Evolutionary conservation across 2,113 vertebrate genomes (phyloP).

Genomic region (Hiodon alosoides): DNA sequence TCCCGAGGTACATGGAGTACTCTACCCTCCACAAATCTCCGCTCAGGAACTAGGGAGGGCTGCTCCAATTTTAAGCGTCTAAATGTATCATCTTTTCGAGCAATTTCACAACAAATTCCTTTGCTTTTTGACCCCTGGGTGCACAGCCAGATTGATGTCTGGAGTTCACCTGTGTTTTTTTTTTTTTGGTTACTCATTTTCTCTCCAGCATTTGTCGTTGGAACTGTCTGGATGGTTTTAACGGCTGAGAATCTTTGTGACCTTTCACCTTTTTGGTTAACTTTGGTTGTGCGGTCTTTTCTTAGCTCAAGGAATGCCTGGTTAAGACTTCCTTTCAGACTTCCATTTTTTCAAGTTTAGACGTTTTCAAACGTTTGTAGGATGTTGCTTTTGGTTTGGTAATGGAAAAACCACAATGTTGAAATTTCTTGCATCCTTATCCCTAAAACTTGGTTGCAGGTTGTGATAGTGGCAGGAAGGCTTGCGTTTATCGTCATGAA

Average conservation of each 20-base stretch:
- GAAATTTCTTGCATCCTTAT: no score
- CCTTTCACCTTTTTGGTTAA: neutral
- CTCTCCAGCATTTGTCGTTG: neutral
- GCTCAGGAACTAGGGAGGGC: neutral
- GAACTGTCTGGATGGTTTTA: neutral
- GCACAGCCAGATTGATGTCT: neutral
- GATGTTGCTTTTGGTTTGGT: no score
- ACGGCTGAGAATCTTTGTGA: neutral
- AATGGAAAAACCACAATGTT: no score
- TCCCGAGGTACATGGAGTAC: neutral
- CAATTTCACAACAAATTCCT: neutral
- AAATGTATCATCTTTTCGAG: slow-evolving; percentile 9
- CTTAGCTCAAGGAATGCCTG: no score
- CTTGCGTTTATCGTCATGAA: no score
- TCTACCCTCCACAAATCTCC: slow-evolving; percentile 1
- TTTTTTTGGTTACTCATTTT: neutral
- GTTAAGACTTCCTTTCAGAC: no score
- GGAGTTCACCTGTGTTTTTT: neutral
- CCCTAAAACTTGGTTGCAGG: no score
- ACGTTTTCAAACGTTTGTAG: no score
- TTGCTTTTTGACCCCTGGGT: neutral
- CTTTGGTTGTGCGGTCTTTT: neutral
- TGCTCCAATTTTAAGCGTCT: neutral
- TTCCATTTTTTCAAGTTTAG: no score
- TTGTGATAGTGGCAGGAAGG: no score